Base-by-base conservation (phyloP, 2,888 invertebrate species). In the Thumatha senex region DNA sequence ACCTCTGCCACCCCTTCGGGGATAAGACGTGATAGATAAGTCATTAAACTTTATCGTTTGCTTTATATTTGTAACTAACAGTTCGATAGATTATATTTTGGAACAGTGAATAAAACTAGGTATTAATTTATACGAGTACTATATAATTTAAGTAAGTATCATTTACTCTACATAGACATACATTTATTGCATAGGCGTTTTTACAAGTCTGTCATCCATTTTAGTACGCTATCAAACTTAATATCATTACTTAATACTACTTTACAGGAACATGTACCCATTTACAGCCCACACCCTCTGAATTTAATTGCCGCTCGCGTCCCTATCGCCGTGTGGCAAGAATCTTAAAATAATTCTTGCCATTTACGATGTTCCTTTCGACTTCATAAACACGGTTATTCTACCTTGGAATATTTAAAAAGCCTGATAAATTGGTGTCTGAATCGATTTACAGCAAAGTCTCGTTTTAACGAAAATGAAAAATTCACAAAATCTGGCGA, bases 381-480 rank as follows among this genome's bases (percentile, higher is more conserved):
- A 82, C 81, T 83, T 84, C 74, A 77, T 80, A 75, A 76, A 74
- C 75, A 73, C 72, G 76, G 67, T 63, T 73, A 67, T 68, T 66
- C 74, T 69, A 73, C 75, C 74, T 74, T 67, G 75, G 5, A 81
- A 74, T 83, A 82, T 86, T 88, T 83, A 83, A 73, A 76, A 68
- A 79, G 76, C 74, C 79, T 88, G 84, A 89, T 86, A 86, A 88
- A 89, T 88, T 82, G 80, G 72, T 65, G 66, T 71, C 72, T 51
- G 74, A 82, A 86, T 86, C 85, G 83, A 88, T 87, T 87, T 82
- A 80, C 81, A 67, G 75, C 76, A 74, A 80, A 82, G 78, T 79
- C 76, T 78, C 74, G 73, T 82, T 78, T 76, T 75, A 80, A 76
- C 70, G 76, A 83, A 85, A 85, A 86, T 82, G 84, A 86, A 86